phyloP scores from a whole-genome alignment of 2,113 vertebrate species.

The Thryonomys swinderianus region DNA sequence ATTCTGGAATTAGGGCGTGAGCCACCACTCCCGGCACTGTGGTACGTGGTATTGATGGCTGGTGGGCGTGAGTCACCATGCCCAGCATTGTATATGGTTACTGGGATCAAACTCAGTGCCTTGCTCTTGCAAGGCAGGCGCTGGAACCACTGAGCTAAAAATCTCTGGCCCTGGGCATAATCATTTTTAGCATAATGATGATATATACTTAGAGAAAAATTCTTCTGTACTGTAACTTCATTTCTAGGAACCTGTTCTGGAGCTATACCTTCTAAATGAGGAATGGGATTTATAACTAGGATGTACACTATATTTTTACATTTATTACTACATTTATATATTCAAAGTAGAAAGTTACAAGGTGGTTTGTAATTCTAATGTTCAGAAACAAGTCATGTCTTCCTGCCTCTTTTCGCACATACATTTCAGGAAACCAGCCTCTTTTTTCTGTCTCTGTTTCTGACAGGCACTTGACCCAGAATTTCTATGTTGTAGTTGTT shows the following conservation, averaged over 20 bases:
- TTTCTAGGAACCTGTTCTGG: not conserved
- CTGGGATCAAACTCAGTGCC: no score
- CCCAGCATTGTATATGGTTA: no score
- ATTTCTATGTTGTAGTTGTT: not conserved
- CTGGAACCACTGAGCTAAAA: no score
- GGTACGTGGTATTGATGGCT: no score
- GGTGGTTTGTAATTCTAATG: rapidly evolving
- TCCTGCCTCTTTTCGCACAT: not conserved
- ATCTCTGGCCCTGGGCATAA: no score
- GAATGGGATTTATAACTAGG: not conserved
- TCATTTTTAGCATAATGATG: not conserved
- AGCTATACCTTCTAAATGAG: not conserved
- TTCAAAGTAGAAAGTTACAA: no score
- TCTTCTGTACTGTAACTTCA: not conserved
- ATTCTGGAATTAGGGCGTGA: no score
- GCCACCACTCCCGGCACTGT: no score
- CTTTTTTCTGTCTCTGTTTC: not conserved
- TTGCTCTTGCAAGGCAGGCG: no score
- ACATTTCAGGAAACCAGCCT: not conserved
- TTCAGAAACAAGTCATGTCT: not conserved
- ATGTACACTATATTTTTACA: rapidly evolving
- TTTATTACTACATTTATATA: not conserved
- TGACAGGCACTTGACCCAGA: not conserved
- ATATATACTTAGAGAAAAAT: not conserved
- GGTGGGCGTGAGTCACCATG: no score